A percentile compares a stretch with the other conserved stretches of the same genome.
Evolutionary conservation across 2,113 vertebrate genomes (phyloP).

Genomic region (Phoenicopterus ruber): DNA sequence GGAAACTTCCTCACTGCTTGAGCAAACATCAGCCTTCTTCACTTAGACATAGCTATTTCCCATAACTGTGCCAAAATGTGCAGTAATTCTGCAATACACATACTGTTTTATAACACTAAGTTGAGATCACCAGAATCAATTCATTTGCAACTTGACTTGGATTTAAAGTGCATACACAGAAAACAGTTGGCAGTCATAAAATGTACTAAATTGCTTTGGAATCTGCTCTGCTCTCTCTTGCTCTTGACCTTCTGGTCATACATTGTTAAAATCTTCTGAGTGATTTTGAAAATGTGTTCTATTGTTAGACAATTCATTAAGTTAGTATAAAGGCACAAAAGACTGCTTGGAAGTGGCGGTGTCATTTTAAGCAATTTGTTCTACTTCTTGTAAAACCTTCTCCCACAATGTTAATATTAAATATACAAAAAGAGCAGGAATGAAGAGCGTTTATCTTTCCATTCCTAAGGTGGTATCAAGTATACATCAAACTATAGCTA

Average conservation of each 20-base stretch:
- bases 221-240: background rate
- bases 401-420: constrained; percentile 46
- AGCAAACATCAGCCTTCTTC: constrained; percentile 34
- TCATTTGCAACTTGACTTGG: constrained; percentile 46
- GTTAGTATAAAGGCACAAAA: constrained; percentile 29
- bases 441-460: constrained; percentile 41
- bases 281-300: constrained; percentile 17
- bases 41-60: constrained; percentile 25
- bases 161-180: constrained; percentile 34
- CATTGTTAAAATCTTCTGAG: constrained; percentile 34
- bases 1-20: constrained; percentile 7
- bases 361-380: constrained; percentile 55
- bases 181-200: constrained; percentile 3
- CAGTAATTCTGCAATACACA: constrained; percentile 37
- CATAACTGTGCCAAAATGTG: constrained; percentile 31
- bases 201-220: background rate
- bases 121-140: constrained; percentile 38
- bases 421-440: constrained; percentile 26
- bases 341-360: background rate
- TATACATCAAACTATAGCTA: constrained; percentile 44
- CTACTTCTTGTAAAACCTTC: constrained; percentile 36
- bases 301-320: constrained; percentile 52
- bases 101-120: constrained; percentile 28
- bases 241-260: background rate
- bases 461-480: constrained; percentile 41